Evolutionary conservation across 2,113 vertebrate species (phyloP).

Genomic region (Ochotona princeps): DNA sequence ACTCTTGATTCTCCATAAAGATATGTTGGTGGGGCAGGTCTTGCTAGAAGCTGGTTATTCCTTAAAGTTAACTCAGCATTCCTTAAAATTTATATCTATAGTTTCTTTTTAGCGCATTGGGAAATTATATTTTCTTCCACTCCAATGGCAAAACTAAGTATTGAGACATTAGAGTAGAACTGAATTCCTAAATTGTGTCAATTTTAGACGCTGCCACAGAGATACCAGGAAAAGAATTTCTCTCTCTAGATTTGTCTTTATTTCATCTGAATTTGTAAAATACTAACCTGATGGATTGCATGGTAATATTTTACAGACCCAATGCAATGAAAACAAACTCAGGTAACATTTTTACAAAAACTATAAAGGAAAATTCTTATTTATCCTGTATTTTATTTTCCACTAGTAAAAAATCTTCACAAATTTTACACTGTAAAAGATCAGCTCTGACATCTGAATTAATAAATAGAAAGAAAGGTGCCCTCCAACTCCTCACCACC

Average conservation of each 20-base stretch:
- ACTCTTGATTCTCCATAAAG: background rate
- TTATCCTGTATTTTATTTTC: background rate
- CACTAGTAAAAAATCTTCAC: background rate
- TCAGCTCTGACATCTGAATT: constrained; percentile 3
- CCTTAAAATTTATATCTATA: background rate
- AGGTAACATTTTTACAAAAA: constrained; percentile 18
- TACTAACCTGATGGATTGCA: background rate
- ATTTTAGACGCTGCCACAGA: background rate
- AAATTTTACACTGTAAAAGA: constrained; percentile 8
- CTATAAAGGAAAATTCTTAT: constrained; percentile 27
- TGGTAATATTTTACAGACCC: background rate
- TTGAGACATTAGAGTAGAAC: background rate
- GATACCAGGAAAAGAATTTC: constrained; percentile 1
- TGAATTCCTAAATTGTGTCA: constrained; percentile 8
- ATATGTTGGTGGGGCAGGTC: background rate
- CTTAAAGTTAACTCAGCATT: background rate
- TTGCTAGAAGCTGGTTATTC: background rate
- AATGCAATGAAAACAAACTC: background rate
- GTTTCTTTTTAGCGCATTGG: background rate
- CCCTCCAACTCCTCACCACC: constrained; percentile 43
- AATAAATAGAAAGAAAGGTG: constrained; percentile 67
- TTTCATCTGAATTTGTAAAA: constrained; percentile 17
- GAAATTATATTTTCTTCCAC: constrained; percentile 29
- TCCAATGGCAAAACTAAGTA: constrained; percentile 13
- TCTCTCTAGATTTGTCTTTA: background rate